Evolutionary conservation across 2,113 vertebrate species (phyloP), one percentile per base, ranked within the genome.

Genomic region (Aix galericulata): DNA sequence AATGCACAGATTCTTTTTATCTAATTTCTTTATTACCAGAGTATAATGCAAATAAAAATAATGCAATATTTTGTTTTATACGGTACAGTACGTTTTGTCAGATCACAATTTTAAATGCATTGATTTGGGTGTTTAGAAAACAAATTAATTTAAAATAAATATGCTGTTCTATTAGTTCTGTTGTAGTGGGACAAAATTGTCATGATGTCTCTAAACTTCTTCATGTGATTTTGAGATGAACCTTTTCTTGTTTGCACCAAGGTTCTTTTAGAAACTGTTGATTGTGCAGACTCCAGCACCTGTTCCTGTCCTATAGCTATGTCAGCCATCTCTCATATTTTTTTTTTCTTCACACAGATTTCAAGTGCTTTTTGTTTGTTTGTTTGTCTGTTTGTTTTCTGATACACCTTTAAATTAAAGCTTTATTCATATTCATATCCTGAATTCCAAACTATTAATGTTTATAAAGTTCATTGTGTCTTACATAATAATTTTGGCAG

Each of bases 391-490:
- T 44, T 4, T 91, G 18, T 64, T 38, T 73, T 16, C 40, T 40
- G 40, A 40, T 40, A 40, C 38, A 40, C 38, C 38, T 40, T 40
- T 40, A 83, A 83, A 81, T 62, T 71, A 81, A 88, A 86, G 29
- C n/a, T 66, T 93, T 83, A 58, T 66, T 86, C 68, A 55, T 83
- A 62, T 50, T 91, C 26, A 62, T 84, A 86, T 36, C 10, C 64
- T 84, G 69, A 91, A 94, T 4, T 38, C 60, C 78, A 87, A 74
- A 52, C 18, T 87, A 46, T 75, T 86, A 68, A 74, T 81, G 52
- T 94, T 92, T 94, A 74, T 84, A 77, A 84, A 46, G 89, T 84
- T 92, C 73, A 72, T 92, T 92, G 56, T 82, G n/a, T 94, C 31
- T 91, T 87, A 91, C 69, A 75, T 55, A 73, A 78, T 69, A 89